Conservation (phyloP, 1,140 invertebrate genomes). For the Hermetia illucens region DNA sequence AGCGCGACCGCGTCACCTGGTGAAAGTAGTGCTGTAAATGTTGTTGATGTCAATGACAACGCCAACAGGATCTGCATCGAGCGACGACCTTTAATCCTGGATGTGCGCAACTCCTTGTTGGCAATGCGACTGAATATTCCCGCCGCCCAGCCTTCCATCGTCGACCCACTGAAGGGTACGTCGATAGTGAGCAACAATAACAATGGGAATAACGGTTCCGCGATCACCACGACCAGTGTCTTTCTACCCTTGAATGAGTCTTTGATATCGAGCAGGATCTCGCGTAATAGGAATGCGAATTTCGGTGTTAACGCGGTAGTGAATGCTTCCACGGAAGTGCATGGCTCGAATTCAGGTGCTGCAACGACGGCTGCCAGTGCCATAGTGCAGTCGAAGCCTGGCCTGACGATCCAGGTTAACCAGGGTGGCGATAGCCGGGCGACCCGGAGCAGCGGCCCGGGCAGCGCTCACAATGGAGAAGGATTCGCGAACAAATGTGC, state of each 20-base stretch:
- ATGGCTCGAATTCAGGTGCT: too few species aligned
- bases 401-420: slow-evolving; percentile 28
- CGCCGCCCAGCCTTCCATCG: slow-evolving; percentile 1
- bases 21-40: too few species aligned
- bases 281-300: slow-evolving; percentile 5
- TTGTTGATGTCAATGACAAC: too few species aligned
- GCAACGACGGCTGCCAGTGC: slow-evolving; percentile 3
- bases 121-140: slow-evolving; percentile 12
- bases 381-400: slow-evolving; percentile 17
- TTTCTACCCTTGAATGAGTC: slow-evolving; percentile 12
- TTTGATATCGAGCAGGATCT: slow-evolving; percentile 6
- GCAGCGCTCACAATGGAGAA: too few species aligned
- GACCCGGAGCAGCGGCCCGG: neutral
- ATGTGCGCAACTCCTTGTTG: neutral
- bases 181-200: neutral
- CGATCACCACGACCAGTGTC: slow-evolving; percentile 13
- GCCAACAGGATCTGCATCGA: neutral
- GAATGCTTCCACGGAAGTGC: too few species aligned
- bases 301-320: neutral
- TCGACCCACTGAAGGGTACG: neutral
- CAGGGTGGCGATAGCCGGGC: slow-evolving; percentile 7
- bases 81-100: neutral
- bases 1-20: too few species aligned
- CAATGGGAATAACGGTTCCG: slow-evolving; percentile 7
- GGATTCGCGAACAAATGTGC: neutral